Base-by-base conservation (phyloP, 2,113 vertebrate genomes). In the Grallaria varia region DNA sequence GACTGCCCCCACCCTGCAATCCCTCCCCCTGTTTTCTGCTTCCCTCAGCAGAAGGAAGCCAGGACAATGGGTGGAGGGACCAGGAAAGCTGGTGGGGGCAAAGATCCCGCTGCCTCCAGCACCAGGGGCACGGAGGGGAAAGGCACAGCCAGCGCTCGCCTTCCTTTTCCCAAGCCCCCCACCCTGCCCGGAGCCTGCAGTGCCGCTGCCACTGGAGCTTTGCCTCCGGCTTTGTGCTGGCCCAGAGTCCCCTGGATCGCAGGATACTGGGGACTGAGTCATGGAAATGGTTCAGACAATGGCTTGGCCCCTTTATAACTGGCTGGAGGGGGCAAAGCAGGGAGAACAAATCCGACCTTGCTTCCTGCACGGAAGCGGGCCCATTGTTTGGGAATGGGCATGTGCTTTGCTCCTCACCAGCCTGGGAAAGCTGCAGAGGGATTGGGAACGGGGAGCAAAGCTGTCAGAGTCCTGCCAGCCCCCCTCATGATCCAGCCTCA, bases 351-450 rank as follows among this genome's bases (percentile, higher is more conserved):
- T 37, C 47, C 6, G 96, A 80, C 94, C 96, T 55, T 4, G 94
- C 97, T 98, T 98, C 98, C 97, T 96, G 95, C 93, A 3, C 83
- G 96, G 98, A 98, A 98, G 94, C 39, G 3, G 92, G 49, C 40
- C 92, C 97, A 96, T 98, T 98, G 97, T 97, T 95, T 81, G 72
- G 58, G 53, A 81, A 44, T 3, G 87, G 97, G 90, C 83, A 96
- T 67, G 71, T 87, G 89, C 85, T 73, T 80, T 42, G 94, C 91
- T 82, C 85, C 94, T 75, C 90, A 63, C 75, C 95, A 71, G 91
- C 84, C 40, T 79, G 95, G 97, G 96, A 97, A 91, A 77, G 66
- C 88, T 15, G 44, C 83, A 55, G 52, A 87, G 94, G 40, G n/a
- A 66, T 28, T 63, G 76, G 33, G 27, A 50, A 71, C 1, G 47